These are phyloP conservation scores for Drosophila micromelanica DNA, from an alignment of 1,140 invertebrate species.

Conservation along the genomic window DNA sequence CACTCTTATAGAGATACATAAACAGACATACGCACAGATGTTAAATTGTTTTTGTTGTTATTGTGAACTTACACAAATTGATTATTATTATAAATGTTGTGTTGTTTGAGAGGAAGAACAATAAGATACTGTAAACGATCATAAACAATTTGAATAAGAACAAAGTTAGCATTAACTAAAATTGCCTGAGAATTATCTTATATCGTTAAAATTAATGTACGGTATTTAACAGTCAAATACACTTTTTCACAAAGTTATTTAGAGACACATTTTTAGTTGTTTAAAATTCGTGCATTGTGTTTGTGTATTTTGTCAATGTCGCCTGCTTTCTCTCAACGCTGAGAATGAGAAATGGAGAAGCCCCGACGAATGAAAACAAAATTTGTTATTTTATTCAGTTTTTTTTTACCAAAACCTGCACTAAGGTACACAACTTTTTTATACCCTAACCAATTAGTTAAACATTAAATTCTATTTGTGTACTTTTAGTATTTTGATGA, in stretches of 20 bases:
- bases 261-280: slow-evolving; percentile 10
- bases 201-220: neutral
- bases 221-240: slow-evolving; percentile 9
- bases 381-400: slow-evolving; percentile 1
- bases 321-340: slow-evolving; percentile 59
- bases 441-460: slow-evolving; percentile 1
- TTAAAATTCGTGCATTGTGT: slow-evolving; percentile 49
- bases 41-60: slow-evolving; percentile 54
- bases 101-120: slow-evolving; percentile 15
- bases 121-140: neutral
- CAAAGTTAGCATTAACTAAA: no score
- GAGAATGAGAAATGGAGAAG: slow-evolving; percentile 73
- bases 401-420: slow-evolving; percentile 3
- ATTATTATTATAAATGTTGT: slow-evolving; percentile 20
- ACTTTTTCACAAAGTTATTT: slow-evolving; percentile 5
- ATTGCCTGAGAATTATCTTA: neutral
- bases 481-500: slow-evolving; percentile 15
- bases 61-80: slow-evolving; percentile 44
- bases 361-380: neutral
- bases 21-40: slow-evolving; percentile 25
- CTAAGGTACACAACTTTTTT: neutral
- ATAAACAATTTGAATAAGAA: neutral
- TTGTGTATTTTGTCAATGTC: slow-evolving; percentile 15
- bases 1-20: neutral
- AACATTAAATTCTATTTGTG: slow-evolving; percentile 4